Evolutionary conservation across 2,113 vertebrate genomes (phyloP).

Genomic region (Rhombomys opimus): DNA sequence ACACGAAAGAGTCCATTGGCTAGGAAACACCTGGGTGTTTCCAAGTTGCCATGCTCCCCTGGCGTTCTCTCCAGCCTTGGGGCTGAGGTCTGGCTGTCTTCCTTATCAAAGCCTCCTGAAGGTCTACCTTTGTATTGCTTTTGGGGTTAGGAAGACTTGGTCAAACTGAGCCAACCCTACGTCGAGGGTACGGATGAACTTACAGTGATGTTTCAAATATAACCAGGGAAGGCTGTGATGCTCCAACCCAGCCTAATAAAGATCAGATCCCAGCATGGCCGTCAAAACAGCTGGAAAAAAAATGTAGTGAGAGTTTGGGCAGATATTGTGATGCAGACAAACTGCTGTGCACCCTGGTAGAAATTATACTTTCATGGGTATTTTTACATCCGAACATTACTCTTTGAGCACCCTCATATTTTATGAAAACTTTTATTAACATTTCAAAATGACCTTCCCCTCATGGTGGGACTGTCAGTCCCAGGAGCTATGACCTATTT

Average conservation of each 20-base stretch:
- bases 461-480: slow-evolving; percentile 84
- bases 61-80: not conserved
- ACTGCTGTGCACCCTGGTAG: slow-evolving; percentile 46
- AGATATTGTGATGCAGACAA: slow-evolving; percentile 66
- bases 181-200: slow-evolving; percentile 17
- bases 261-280: slow-evolving; percentile 47
- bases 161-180: not conserved
- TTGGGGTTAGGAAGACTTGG: not conserved
- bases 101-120: not conserved
- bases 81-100: not conserved
- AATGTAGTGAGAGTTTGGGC: slow-evolving; percentile 72
- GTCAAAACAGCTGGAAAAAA: slow-evolving; percentile 68
- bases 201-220: not conserved
- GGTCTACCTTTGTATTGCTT: not conserved
- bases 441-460: slow-evolving; percentile 84
- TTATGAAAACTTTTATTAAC: slow-evolving; percentile 90
- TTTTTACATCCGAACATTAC: slow-evolving; percentile 80
- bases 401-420: slow-evolving; percentile 82
- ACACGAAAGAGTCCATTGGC: not conserved
- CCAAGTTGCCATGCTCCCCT: not conserved
- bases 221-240: not conserved
- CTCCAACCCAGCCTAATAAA: slow-evolving; percentile 35
- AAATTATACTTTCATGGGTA: slow-evolving; percentile 80
- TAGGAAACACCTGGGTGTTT: not conserved
- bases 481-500: slow-evolving; percentile 84